These are phyloP conservation scores for Xylota sylvarum DNA, from an alignment of 2,888 invertebrate species.

Conservation along the genomic window DNA sequence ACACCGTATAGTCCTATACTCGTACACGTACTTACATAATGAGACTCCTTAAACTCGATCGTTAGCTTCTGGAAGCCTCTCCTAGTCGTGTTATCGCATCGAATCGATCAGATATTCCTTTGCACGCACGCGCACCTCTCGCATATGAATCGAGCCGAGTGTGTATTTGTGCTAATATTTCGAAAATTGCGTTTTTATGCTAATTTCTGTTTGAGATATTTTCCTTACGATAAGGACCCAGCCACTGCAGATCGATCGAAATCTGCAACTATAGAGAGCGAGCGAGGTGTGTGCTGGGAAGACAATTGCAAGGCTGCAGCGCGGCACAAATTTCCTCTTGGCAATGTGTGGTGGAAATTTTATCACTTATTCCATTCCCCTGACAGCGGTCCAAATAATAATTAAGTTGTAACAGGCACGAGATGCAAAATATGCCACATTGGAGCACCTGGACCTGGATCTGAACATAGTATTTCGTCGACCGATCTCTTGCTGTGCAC, in stretches of 20 bases:
- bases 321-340: conserved; percentile 58
- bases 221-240: conserved; percentile 61
- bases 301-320: conserved; percentile 28
- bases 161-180: conserved; percentile 78
- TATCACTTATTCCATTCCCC: conserved; percentile 70
- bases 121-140: conserved; percentile 72
- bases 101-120: conserved; percentile 67
- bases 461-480: conserved; percentile 40
- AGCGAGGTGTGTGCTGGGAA: too few relatives aligned
- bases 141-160: conserved; percentile 38
- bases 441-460: conserved; percentile 33
- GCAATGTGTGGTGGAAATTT: conserved; percentile 72
- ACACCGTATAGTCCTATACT: conserved; percentile 42
- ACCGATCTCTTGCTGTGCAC: conserved; percentile 65
- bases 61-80: conserved; percentile 56
- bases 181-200: conserved; percentile 85
- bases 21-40: conserved; percentile 64
- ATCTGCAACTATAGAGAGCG: conserved; percentile 33
- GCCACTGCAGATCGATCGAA: conserved; percentile 68
- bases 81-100: conserved; percentile 64
- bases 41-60: conserved; percentile 43
- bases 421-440: conserved; percentile 74
- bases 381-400: conserved; percentile 76
- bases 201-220: conserved; percentile 79
- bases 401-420: conserved; percentile 77